These are phyloP conservation scores for Lithobius niger DNA, from an alignment of 1,140 invertebrate species.

Conservation along the genomic window DNA sequence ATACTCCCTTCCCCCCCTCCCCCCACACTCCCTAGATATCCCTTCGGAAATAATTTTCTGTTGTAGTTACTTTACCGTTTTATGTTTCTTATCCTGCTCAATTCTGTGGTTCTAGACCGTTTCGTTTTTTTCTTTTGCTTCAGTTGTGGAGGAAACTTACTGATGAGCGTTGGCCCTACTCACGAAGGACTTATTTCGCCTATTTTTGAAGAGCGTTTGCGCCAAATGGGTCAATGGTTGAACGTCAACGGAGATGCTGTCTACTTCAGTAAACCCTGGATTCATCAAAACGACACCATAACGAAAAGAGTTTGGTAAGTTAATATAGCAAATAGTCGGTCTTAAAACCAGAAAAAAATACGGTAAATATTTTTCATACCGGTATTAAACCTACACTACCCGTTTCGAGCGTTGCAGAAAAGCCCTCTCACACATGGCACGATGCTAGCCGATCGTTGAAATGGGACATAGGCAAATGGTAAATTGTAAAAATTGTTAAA, in stretches of 20 bases:
- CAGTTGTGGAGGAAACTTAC: conserved; percentile 75
- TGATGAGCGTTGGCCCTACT: conserved; percentile 84
- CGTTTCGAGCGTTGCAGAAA: too few relatives aligned
- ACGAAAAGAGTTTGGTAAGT: conserved; percentile 43
- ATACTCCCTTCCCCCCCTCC: too few relatives aligned
- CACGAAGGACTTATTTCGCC: conserved; percentile 73
- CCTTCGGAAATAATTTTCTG: too few relatives aligned
- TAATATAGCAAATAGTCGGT: background rate
- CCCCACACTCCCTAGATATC: too few relatives aligned
- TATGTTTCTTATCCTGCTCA: too few relatives aligned
- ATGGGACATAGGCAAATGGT: background rate
- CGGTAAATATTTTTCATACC: background rate
- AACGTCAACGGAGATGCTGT: conserved; percentile 76
- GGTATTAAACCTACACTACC: background rate
- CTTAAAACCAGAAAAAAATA: background rate
- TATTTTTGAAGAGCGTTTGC: conserved; percentile 77
- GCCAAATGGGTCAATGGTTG: conserved; percentile 54
- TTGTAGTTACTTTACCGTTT: too few relatives aligned
- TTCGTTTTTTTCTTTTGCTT: too few relatives aligned
- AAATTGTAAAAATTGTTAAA: background rate
- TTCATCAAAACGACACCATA: conserved; percentile 64
- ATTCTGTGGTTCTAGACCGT: too few relatives aligned
- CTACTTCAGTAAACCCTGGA: conserved; percentile 62
- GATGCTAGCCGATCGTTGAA: background rate
- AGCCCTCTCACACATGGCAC: too few relatives aligned